Evolutionary conservation across 2,888 invertebrate genomes (phyloP), one percentile per base, ranked within the genome.

Genomic region (Cosmorhoe ocellata): DNA sequence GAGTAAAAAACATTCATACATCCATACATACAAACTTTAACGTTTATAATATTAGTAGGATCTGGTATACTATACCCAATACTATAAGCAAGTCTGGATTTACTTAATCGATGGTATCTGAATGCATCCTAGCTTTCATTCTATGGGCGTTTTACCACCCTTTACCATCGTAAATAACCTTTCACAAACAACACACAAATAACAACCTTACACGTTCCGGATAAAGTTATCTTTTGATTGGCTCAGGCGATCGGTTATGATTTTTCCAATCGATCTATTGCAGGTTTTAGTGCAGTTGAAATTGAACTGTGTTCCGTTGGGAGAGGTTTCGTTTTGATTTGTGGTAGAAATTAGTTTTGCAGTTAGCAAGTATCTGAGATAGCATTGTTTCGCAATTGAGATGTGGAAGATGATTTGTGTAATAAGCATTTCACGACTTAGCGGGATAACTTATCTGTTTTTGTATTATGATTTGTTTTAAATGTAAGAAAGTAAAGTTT

Each of bases 321-420:
- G 0, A 6, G 71, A 71, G 41, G 55, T 73, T 69, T 60, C 39
- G 26, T 64, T 70, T 73, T 74, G 22, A 49, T 18, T 38, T 65
- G 59, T 6, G 7, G 12, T 27, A 11, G 3, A 28, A 39, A 50
- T 33, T 46, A 49, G 54, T 55, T 55, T 40, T 33, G 43, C 67
- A 69, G 69, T 60, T 66, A 58, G n/a, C n/a, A n/a, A n/a, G n/a
- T n/a, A n/a, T n/a, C n/a, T n/a, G 58, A 66, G 82, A 83, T 83
- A 78, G 73, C 74, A 84, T 82, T 86, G 85, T 84, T 74, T 80
- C 69, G 66, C 72, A 78, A 85, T 86, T 82, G 79, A 85, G 85
- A 84, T 84, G 82, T 81, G 79, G 71, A 58, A 71, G 77, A 79
- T 79, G 77, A 66, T 65, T 62, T 64, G 72, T 68, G 61, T 76